Evolutionary conservation across 2,113 vertebrate species (phyloP).

Genomic region (Caloenas nicobarica): DNA sequence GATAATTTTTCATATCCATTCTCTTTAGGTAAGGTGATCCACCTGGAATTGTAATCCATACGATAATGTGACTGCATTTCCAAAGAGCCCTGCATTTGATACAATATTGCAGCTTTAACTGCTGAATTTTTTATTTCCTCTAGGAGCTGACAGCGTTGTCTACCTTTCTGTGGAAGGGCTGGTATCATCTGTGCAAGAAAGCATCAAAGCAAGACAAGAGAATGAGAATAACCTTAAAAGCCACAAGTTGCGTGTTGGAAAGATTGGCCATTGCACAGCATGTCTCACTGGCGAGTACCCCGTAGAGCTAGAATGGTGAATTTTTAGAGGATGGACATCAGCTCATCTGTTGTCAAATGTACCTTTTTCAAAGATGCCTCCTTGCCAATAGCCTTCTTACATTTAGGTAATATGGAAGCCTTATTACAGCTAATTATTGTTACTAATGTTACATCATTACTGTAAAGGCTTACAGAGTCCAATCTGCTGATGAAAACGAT

Average conservation of each 20-base stretch:
- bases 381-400: not conserved
- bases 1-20: not conserved
- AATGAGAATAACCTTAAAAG: conserved; percentile 67
- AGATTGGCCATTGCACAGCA: conserved; percentile 89
- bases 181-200: conserved; percentile 90
- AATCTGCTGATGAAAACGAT: not conserved
- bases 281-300: conserved; percentile 96
- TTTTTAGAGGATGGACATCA: not conserved
- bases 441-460: conserved; percentile 4
- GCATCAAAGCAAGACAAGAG: conserved; percentile 76
- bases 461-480: not conserved
- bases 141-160: conserved; percentile 93
- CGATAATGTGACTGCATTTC: not conserved
- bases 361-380: conserved; percentile 4
- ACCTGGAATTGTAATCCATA: not conserved
- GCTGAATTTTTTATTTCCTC: not conserved
- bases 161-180: conserved; percentile 95
- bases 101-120: not conserved
- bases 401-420: not conserved
- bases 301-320: conserved; percentile 93
- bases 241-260: conserved; percentile 42
- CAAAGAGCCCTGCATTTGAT: not conserved
- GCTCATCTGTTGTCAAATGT: not conserved
- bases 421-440: conserved; percentile 14
- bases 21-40: not conserved